These are phyloP conservation scores for Drosophila setifemur DNA, from an alignment of 1,140 invertebrate species.

Conservation along the genomic window DNA sequence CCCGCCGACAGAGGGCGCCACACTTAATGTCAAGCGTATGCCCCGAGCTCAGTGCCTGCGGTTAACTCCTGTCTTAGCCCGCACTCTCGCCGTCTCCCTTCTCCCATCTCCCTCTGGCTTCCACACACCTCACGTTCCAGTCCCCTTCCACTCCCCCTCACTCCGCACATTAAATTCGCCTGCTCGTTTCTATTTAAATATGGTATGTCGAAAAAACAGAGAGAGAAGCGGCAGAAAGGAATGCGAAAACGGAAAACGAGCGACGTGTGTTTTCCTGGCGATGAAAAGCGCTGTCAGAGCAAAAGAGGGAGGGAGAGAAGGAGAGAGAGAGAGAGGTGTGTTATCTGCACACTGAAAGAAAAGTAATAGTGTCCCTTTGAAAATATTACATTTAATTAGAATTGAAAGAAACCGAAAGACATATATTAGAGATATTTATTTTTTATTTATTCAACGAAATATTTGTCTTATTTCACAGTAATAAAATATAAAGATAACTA, in stretches of 20 bases:
- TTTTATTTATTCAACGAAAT: no score
- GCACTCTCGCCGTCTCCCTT: no score
- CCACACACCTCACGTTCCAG: no score
- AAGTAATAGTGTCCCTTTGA: no score
- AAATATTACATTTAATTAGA: no score
- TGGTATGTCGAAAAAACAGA: slow-evolving; percentile 23
- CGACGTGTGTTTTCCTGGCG: slow-evolving; percentile 15
- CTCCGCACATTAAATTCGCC: slow-evolving; percentile 1
- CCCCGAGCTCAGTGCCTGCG: slow-evolving; percentile 56
- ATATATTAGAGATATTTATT: no score
- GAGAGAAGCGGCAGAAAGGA: background rate
- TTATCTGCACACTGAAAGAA: background rate
- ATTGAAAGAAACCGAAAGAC: no score
- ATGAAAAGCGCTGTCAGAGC: slow-evolving; percentile 29
- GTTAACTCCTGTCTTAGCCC: slow-evolving; percentile 40
- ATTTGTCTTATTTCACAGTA: no score
- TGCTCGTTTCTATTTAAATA: slow-evolving; percentile 40
- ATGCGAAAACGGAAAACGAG: slow-evolving; percentile 17
- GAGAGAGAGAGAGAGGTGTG: no score
- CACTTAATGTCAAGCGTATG: slow-evolving; percentile 70
- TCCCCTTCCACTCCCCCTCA: background rate
- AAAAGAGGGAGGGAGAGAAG: background rate
- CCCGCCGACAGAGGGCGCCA: slow-evolving; percentile 25
- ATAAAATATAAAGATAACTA: no score
- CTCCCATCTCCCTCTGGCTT: background rate